These are phyloP conservation scores for Luperina testacea DNA, from an alignment of 2,888 invertebrate genomes.

Conservation along the genomic window DNA sequence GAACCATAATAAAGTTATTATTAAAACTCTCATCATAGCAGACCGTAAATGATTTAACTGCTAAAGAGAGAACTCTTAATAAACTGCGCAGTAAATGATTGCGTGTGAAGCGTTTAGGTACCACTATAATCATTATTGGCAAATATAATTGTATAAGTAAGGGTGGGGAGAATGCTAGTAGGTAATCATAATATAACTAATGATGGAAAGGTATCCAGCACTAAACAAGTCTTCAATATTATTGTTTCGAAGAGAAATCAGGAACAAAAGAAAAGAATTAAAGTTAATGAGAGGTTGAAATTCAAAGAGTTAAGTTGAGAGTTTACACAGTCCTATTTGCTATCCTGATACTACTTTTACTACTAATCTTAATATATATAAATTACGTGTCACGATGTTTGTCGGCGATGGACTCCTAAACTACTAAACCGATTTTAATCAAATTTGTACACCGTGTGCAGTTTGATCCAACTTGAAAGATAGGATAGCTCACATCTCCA, in stretches of 20 bases:
- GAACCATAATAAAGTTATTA: constrained; percentile 2
- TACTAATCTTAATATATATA: too few species aligned
- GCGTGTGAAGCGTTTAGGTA: constrained; percentile 13
- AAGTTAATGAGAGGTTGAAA: neutral
- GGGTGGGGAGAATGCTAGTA: neutral
- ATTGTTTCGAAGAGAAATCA: neutral
- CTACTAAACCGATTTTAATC: too few species aligned
- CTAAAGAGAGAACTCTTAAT: constrained; percentile 4
- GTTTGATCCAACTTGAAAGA: too few species aligned
- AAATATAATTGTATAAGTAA: neutral
- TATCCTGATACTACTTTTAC: too few species aligned
- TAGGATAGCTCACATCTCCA: too few species aligned
- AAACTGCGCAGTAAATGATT: neutral
- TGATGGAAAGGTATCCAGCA: neutral
- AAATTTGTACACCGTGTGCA: too few species aligned
- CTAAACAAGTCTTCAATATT: neutral
- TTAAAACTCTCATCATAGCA: neutral
- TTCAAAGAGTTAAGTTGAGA: neutral
- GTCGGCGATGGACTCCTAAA: too few species aligned
- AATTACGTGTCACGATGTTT: too few species aligned
- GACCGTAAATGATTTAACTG: constrained; percentile 28
- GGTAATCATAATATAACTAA: neutral
- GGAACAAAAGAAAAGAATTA: neutral
- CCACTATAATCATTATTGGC: neutral
- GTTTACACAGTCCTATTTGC: too few species aligned